A percentile compares a stretch with the other conserved stretches of the same genome.
phyloP scores from a whole-genome alignment of 2,113 vertebrate genomes.

The Trochalopteron elliotii region DNA sequence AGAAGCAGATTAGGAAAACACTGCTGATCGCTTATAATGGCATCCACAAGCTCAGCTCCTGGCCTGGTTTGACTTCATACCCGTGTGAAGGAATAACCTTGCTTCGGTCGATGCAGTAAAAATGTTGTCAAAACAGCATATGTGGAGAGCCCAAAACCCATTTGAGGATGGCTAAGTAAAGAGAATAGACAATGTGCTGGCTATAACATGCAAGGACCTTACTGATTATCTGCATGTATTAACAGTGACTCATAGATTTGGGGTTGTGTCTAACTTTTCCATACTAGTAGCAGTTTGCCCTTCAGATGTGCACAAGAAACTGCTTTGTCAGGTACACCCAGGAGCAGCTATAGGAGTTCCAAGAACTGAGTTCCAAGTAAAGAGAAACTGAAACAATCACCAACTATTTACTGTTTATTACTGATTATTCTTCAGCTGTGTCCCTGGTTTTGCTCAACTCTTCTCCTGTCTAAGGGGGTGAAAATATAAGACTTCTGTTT shows the following conservation, averaged over 20 bases:
- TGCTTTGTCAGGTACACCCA: fast-evolving
- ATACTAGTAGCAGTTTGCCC: not conserved
- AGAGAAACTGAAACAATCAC: not conserved
- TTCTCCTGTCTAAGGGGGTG: not conserved
- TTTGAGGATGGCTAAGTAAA: not conserved
- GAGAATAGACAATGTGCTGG: not conserved
- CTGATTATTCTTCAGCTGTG: not conserved
- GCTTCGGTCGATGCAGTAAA: not conserved
- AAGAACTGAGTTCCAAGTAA: no score
- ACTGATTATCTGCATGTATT: not conserved
- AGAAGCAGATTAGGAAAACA: not conserved
- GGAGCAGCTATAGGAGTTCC: not conserved
- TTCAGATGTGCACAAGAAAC: not conserved
- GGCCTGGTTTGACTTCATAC: not conserved
- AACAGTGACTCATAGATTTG: not conserved
- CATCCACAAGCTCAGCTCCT: not conserved
- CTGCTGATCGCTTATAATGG: not conserved
- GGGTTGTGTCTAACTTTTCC: not conserved
- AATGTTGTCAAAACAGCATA: not conserved
- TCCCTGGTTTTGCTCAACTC: not conserved
- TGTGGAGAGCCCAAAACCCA: not conserved
- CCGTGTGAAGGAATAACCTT: not conserved
- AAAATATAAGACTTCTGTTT: not conserved
- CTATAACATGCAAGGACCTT: not conserved
- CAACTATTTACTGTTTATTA: not conserved